These are phyloP conservation scores for Pteropus alecto DNA, from an alignment of 2,113 vertebrate species.

Conservation along the genomic window DNA sequence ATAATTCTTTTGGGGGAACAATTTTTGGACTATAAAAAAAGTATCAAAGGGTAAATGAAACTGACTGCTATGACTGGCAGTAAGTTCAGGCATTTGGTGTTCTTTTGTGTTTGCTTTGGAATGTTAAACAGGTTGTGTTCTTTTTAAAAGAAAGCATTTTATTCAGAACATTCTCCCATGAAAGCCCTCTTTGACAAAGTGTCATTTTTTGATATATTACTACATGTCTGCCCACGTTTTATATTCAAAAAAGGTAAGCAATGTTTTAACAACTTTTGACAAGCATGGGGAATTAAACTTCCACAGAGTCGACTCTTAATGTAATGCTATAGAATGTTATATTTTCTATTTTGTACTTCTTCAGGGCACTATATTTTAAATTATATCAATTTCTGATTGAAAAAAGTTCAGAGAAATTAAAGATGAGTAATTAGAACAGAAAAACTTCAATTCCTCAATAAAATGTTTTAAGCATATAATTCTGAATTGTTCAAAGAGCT, in stretches of 20 bases:
- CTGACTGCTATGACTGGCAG: slow-evolving; percentile 49
- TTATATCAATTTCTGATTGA: neutral
- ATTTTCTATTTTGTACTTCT: slow-evolving; percentile 43
- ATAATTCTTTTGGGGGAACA: slow-evolving; percentile 50
- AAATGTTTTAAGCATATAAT: slow-evolving; percentile 15
- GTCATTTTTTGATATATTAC: slow-evolving; percentile 72
- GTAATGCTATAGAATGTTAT: slow-evolving; percentile 18
- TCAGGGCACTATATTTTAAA: slow-evolving; percentile 32
- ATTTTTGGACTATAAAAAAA: slow-evolving; percentile 26
- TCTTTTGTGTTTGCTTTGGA: slow-evolving; percentile 58
- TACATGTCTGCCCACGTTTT: slow-evolving; percentile 60
- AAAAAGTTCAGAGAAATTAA: slow-evolving; percentile 37
- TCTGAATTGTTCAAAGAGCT: slow-evolving; percentile 5
- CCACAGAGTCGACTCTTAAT: slow-evolving; percentile 29
- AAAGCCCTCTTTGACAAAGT: slow-evolving; percentile 72
- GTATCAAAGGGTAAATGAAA: slow-evolving; percentile 55
- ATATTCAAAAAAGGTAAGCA: slow-evolving; percentile 55
- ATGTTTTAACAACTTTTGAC: slow-evolving; percentile 68
- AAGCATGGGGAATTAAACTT: slow-evolving; percentile 62
- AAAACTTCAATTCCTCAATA: slow-evolving; percentile 40
- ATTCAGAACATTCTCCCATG: slow-evolving; percentile 67
- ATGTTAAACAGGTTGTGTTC: slow-evolving; percentile 59
- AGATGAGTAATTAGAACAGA: slow-evolving; percentile 3
- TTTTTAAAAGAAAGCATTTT: slow-evolving; percentile 72
- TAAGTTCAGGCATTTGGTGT: slow-evolving; percentile 52